A percentile compares a stretch with the other conserved stretches of the same genome.
phyloP scores from a whole-genome alignment of 2,888 invertebrate species.

The Apamea anceps region DNA sequence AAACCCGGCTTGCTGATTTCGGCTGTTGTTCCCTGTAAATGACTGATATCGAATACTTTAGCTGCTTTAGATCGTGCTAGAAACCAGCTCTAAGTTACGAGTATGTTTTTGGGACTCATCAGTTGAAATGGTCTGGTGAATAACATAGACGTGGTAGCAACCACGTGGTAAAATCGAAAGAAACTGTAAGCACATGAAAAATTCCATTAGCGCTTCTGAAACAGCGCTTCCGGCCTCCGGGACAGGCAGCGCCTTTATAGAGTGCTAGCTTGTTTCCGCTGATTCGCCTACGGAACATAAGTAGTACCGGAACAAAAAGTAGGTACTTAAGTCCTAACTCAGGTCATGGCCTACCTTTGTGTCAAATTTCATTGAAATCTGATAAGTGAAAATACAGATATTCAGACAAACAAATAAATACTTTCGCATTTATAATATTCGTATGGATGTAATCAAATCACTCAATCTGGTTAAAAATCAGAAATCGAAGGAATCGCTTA shows the following conservation, averaged over 20 bases:
- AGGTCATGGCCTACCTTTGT: no score
- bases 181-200: not conserved
- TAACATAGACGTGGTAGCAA: not conserved
- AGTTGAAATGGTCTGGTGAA: not conserved
- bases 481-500: not conserved
- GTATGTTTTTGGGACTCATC: not conserved
- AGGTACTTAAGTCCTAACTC: no score
- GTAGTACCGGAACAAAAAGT: no score
- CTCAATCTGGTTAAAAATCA: not conserved
- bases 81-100: not conserved
- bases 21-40: not conserved
- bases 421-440: no score
- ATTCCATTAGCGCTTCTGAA: not conserved
- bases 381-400: no score
- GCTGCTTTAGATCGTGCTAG: not conserved
- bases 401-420: no score
- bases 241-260: no score
- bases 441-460: no score
- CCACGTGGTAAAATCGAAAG: not conserved
- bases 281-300: no score
- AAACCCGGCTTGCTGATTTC: not conserved
- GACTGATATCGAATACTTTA: not conserved
- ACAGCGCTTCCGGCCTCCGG: not conserved
- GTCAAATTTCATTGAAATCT: no score
- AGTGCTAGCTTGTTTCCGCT: no score